phyloP scores from a whole-genome alignment of 1,140 invertebrate species.

The Ericerus pela region DNA sequence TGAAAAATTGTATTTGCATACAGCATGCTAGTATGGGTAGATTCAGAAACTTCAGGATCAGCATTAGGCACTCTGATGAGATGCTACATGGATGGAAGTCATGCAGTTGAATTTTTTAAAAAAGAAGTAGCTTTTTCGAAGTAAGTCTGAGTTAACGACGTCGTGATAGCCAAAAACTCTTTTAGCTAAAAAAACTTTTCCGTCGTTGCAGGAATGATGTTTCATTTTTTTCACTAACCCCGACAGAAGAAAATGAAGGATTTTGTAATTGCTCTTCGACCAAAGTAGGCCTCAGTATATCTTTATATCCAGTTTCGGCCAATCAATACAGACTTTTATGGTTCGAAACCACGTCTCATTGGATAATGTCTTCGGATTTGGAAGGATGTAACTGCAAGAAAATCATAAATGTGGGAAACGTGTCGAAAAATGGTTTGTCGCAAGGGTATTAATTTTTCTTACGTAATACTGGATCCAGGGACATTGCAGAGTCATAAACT shows the following conservation, averaged over 20 bases:
- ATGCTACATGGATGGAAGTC: conserved; percentile 38
- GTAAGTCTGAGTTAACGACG: neutral
- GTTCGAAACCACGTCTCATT: neutral
- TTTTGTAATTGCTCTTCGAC: neutral
- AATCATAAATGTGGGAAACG: neutral
- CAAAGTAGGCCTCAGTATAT: neutral
- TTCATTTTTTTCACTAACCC: neutral
- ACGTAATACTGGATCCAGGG: no score
- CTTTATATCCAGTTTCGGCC: neutral
- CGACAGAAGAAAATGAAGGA: neutral
- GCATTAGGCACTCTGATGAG: conserved; percentile 42
- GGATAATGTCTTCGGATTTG: neutral
- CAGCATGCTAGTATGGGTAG: conserved; percentile 59
- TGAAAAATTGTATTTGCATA: conserved; percentile 23
- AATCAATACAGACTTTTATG: conserved; percentile 3
- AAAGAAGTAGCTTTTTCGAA: neutral
- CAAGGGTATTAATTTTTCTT: no score
- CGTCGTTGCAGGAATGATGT: neutral
- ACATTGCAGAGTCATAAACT: no score
- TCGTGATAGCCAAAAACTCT: neutral
- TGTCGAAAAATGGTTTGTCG: neutral
- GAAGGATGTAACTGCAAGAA: neutral
- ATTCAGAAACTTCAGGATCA: conserved; percentile 34
- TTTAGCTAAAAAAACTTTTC: neutral
- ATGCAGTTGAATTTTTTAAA: conserved; percentile 42